Percentiles rank a stretch among this genome's conserved stretches.
Conservation (phyloP, 2,113 vertebrate species). For the Herpetotheres cachinnans region DNA sequence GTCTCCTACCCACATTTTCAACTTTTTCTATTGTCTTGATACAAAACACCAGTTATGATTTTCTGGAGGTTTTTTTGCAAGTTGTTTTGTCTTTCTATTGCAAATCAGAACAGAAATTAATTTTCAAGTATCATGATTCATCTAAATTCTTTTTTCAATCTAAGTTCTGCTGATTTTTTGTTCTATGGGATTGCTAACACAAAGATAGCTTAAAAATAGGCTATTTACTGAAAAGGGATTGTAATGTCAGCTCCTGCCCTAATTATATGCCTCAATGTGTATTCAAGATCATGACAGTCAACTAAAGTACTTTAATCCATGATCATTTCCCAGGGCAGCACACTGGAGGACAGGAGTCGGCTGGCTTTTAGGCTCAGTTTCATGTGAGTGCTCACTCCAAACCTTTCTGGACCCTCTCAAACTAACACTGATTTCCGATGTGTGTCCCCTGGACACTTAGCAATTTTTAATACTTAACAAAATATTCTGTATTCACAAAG, state of each 20-base stretch:
- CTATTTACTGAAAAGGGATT: not conserved
- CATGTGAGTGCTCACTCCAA: not conserved
- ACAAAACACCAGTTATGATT: not conserved
- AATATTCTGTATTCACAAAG: not conserved
- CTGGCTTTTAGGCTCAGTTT: not conserved
- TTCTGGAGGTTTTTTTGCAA: not conserved
- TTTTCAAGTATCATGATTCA: not conserved
- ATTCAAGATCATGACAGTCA: not conserved
- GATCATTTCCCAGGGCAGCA: not conserved
- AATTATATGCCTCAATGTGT: not conserved
- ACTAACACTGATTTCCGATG: not conserved
- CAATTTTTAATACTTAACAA: not conserved
- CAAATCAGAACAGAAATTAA: not conserved
- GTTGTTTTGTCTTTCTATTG: not conserved
- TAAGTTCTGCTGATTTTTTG: not conserved
- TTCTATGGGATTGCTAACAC: not conserved
- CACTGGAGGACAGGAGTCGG: not conserved
- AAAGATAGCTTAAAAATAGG: not conserved
- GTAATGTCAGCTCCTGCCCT: not conserved
- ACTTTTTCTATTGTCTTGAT: not conserved
- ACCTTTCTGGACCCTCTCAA: not conserved
- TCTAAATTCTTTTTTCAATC: not conserved
- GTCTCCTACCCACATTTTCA: not conserved
- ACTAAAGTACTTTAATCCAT: fast-evolving
- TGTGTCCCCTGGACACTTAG: not conserved